Evolutionary conservation across 1,140 invertebrate genomes (phyloP).

Genomic region (Bombus huntii): DNA sequence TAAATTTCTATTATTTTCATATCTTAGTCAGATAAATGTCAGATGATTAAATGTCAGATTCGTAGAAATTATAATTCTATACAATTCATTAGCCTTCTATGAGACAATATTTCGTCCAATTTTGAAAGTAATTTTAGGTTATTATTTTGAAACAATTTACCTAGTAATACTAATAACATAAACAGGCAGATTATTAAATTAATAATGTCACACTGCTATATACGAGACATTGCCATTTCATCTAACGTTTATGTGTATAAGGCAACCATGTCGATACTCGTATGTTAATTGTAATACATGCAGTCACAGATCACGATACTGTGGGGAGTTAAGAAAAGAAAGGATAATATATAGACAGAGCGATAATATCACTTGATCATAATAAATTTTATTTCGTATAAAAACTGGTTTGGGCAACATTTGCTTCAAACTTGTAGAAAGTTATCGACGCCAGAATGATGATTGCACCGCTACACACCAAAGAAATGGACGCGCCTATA

Average conservation of each 20-base stretch:
- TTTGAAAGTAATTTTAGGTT: neutral
- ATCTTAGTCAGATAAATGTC: neutral
- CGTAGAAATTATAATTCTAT: too few relatives aligned
- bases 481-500: conserved; percentile 35
- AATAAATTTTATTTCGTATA: conserved; percentile 11
- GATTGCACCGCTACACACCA: conserved; percentile 59
- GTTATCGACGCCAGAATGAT: conserved; percentile 64
- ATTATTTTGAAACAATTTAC: neutral
- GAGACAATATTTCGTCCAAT: too few relatives aligned
- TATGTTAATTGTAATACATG: neutral
- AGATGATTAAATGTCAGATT: neutral
- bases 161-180: too few relatives aligned
- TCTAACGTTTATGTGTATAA: neutral
- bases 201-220: neutral
- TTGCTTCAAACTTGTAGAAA: neutral
- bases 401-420: conserved; percentile 1
- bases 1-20: neutral
- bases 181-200: too few relatives aligned
- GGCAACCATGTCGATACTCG: neutral
- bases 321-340: neutral
- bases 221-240: neutral
- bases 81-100: too few relatives aligned
- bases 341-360: neutral
- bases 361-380: conserved; percentile 13
- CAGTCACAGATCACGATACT: neutral